A percentile compares a stretch with the other conserved stretches of the same genome.
Evolutionary conservation across 2,797 vertebrate species (phyloP).

Genomic region (Macroramphosus scolopax): DNA sequence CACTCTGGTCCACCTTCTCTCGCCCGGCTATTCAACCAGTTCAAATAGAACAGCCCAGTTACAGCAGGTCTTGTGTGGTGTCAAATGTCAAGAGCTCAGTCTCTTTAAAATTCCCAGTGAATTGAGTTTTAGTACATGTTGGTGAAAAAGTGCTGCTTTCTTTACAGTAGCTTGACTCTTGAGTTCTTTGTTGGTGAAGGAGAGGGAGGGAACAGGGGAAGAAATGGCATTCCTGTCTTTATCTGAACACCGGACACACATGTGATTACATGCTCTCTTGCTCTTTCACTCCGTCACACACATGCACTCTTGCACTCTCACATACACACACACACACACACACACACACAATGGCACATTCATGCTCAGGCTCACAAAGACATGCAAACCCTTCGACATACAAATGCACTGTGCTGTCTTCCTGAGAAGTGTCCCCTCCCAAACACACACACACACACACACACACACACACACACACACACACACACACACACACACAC

Average conservation of each 20-base stretch:
- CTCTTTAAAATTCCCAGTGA: background rate
- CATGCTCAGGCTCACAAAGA: constrained; percentile 22
- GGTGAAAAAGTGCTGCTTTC: constrained; percentile 5
- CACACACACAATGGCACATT: constrained; percentile 23
- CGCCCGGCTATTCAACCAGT: too few relatives aligned
- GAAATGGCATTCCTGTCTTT: constrained; percentile 58
- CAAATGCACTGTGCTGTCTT: background rate
- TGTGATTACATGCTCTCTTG: constrained; percentile 58
- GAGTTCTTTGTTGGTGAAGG: constrained; percentile 34
- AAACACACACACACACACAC: constrained; percentile 1
- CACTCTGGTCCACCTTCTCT: too few relatives aligned
- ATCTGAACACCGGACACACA: constrained; percentile 58
- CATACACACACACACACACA: constrained; percentile 9
- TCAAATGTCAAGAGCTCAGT: too few relatives aligned
- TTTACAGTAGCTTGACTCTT: constrained; percentile 29
- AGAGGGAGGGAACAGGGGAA: constrained; percentile 12
- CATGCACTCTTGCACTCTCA: background rate
- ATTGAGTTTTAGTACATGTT: background rate
- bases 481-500: background rate
- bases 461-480: background rate
- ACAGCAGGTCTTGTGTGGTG: background rate
- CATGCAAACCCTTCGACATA: constrained; percentile 9
- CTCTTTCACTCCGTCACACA: constrained; percentile 14
- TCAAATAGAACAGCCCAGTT: background rate
- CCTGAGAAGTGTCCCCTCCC: background rate